Base-by-base conservation (phyloP, 2,888 invertebrate genomes). In the Drosophila meridiana region DNA sequence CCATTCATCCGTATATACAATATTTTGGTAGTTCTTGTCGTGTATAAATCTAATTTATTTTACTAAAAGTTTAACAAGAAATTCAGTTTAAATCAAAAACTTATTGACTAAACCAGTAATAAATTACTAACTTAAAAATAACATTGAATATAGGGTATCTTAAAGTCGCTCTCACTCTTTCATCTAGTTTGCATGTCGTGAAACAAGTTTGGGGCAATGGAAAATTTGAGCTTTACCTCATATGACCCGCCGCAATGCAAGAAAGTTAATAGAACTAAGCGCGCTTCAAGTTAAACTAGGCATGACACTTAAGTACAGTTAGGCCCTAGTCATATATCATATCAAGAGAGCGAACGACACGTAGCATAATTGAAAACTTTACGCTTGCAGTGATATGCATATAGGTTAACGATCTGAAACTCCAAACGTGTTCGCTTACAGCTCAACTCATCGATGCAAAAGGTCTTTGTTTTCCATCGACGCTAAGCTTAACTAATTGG, bases 231-330 rank as follows among this genome's bases (percentile, higher is more conserved):
- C 20, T 36, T 20, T 32, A n/a, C 34, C 47, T 59, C 48, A 57
- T 64, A 56, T 78, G 79, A 78, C 60, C 68, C 61, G 76, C 69
- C 61, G 76, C 69, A 80, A 63, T 66, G 53, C 63, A 68, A 42
- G 71, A 76, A 76, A 78, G 68, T 71, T 66, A 80, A 65, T 50
- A 76, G 72, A 76, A 80, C 62, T 65, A 32, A 56, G 59, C 71
- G 57, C 50, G 61, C 56, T 62, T 65, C 61, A 52, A 36, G 77
- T 76, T 78, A 57, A 78, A 78, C 76, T 72, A 80, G 63, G 65
- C 78, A 71, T 78, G 81, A 78, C 80, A 53, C 20, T 28, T n/a
- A 45, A 53, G 20, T 43, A 63, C 71, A 28, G 71, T 71, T 72
- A 63, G 48, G 14, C n/a, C 53, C 47, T 28, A 26, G 36, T 38